A percentile compares a stretch with the other conserved stretches of the same genome.
Evolutionary conservation across 2,888 invertebrate species (phyloP).

Genomic region (Drosophila cognata): DNA sequence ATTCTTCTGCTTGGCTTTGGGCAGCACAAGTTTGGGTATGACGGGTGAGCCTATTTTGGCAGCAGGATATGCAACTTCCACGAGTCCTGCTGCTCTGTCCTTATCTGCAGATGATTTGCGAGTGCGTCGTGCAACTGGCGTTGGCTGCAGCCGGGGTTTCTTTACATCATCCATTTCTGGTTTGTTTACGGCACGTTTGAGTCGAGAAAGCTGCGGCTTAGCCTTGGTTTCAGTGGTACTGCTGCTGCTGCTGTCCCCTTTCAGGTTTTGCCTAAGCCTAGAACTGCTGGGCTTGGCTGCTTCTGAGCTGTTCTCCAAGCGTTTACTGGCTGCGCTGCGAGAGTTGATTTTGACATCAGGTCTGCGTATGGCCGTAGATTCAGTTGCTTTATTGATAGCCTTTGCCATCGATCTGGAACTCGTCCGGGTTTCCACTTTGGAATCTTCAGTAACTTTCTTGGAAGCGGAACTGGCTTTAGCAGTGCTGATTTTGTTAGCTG

Average conservation of each 20-base stretch:
- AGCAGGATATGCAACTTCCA: constrained; percentile 17
- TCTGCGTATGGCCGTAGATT: not conserved
- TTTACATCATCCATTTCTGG: constrained; percentile 22
- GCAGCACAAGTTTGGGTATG: constrained; percentile 71
- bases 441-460: constrained; percentile 12
- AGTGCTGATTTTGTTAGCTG: not conserved
- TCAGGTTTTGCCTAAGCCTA: not conserved
- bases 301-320: not conserved
- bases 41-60: constrained; percentile 63
- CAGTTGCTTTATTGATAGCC: not conserved
- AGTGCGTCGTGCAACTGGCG: constrained; percentile 71
- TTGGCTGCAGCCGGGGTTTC: constrained; percentile 36
- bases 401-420: not conserved
- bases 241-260: not conserved
- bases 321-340: constrained; percentile 10
- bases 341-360: not conserved
- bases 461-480: constrained; percentile 1
- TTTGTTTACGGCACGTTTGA: constrained; percentile 39
- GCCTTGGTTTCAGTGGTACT: constrained; percentile 3
- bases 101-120: constrained; percentile 47
- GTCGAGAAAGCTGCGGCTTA: constrained; percentile 39
- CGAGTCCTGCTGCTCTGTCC: not conserved
- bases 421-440: not conserved
- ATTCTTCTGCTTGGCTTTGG: constrained; percentile 45
- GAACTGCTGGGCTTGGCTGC: constrained; percentile 18